These are phyloP conservation scores for Plutomurus gul DNA, from an alignment of 1,140 invertebrate genomes.

Conservation along the genomic window DNA sequence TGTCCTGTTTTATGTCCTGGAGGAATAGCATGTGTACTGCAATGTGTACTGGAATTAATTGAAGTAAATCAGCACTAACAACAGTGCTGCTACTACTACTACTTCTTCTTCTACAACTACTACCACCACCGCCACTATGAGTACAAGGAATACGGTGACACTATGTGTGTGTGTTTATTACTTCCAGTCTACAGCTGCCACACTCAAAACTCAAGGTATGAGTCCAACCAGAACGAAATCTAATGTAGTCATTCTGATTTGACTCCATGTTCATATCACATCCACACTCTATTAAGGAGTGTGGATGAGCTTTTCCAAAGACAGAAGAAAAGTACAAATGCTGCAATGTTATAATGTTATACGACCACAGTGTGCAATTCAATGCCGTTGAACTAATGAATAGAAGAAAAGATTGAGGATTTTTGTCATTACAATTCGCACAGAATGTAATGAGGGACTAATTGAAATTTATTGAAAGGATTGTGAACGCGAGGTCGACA, in stretches of 20 bases:
- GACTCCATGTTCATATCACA: not conserved
- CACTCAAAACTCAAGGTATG: not conserved
- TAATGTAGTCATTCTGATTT: not conserved
- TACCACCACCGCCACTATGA: not conserved
- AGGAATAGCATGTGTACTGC: no score
- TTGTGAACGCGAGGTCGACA: not conserved
- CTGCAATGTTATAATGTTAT: not conserved
- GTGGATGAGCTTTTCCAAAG: not conserved
- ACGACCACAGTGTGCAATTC: no score
- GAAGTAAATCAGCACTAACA: not conserved
- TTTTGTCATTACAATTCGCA: no score
- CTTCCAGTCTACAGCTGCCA: not conserved
- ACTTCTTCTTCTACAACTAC: not conserved
- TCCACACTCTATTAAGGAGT: not conserved
- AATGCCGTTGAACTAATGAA: not conserved
- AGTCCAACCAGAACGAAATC: not conserved
- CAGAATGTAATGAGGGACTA: not conserved
- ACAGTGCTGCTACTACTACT: not conserved
- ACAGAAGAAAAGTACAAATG: not conserved
- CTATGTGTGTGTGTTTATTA: not conserved
- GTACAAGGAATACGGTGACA: not conserved
- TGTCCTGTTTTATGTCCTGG: conserved; percentile 19
- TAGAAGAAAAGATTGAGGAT: not conserved
- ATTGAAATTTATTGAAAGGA: not conserved
- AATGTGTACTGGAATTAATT: conserved; percentile 4